Evolutionary conservation across 2,797 vertebrate species (phyloP).

Genomic region (Ceyx erithaca): DNA sequence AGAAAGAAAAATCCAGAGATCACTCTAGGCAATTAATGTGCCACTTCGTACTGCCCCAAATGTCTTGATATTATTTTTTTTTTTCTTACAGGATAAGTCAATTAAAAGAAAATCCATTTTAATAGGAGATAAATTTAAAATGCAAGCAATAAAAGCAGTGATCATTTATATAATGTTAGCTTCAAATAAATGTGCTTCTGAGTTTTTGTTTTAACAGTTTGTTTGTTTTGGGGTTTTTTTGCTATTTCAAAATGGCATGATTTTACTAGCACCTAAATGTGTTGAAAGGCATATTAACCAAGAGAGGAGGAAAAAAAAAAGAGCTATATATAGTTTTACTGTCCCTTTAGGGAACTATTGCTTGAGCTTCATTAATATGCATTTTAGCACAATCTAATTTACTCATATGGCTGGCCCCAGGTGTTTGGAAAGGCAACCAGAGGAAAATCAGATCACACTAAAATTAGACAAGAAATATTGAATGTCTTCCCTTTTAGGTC

Average conservation of each 20-base stretch:
- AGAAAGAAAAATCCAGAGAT: not conserved
- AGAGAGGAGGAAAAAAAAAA: slow-evolving; percentile 26
- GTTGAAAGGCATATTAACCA: slow-evolving; percentile 60
- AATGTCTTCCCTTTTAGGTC: slow-evolving; percentile 67
- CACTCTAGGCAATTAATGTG: not conserved
- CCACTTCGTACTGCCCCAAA: not conserved
- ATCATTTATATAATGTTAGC: not conserved
- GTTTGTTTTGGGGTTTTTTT: not conserved
- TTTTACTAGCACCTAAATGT: slow-evolving; percentile 45
- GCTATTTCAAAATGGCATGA: not conserved
- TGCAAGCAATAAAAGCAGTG: not conserved
- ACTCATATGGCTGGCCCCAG: slow-evolving; percentile 75
- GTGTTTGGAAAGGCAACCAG: slow-evolving; percentile 76
- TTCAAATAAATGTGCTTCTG: not conserved
- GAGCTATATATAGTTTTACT: slow-evolving; percentile 66
- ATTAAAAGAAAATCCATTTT: not conserved
- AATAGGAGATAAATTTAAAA: not conserved
- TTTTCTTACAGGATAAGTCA: not conserved
- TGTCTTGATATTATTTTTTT: not conserved
- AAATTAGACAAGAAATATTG: slow-evolving; percentile 75
- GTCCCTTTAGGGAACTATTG: slow-evolving; percentile 66
- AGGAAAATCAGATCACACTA: slow-evolving; percentile 76
- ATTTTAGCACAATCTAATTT: slow-evolving; percentile 79
- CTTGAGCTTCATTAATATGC: slow-evolving; percentile 79
- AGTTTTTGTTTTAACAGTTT: not conserved